Base-by-base conservation (phyloP, 2,797 vertebrate species). In the Champsocephalus gunnari region DNA sequence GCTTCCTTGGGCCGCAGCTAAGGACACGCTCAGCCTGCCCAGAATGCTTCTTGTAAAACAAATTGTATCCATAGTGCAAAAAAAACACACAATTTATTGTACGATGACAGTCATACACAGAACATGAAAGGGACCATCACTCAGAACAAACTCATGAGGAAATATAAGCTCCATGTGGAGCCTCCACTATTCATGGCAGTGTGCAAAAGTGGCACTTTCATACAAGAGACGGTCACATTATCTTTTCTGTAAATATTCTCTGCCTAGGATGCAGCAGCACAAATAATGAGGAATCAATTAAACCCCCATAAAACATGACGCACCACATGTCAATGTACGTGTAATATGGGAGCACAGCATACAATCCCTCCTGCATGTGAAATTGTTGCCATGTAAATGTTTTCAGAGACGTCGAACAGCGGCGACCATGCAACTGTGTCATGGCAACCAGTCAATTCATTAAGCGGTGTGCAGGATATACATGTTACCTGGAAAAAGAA, bases 361-460 rank as follows among this genome's bases (percentile, higher is more conserved):
- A 66, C 16, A 32, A 53, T 51, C 41, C 16, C 16, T 76, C 28
- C 49, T 49, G 8, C 44, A 16, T 7, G 48, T 9, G 12, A n/a
- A 38, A 14, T 45, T 59, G 64, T 57, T 67, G 51, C 50, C 54
- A 57, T 51, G 43, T 32, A 12, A 77, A 60, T 72, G 58, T 66
- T 77, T 62, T 71, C 56, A 24, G 38, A 32, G 65, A 61, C 53
- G 66, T 66, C 65, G 77, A 80, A 79, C 80, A 49, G 68, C 13
- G 12, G 59, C 59, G 51, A 68, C 66, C 28, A 14, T 51, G n/a
- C 28, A 45, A 38, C 43, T 19, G 53, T 64, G 72, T 84, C 76
- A 12, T n/a, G 53, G 78, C 50, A 78, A 63, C 77, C 70, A 9
- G 66, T 47, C 43, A 60, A 41, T 56, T 81, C 32, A 82, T 91